These are phyloP conservation scores for Gymnosoma rotundatum DNA, from an alignment of 2,888 invertebrate genomes.

Conservation along the genomic window DNA sequence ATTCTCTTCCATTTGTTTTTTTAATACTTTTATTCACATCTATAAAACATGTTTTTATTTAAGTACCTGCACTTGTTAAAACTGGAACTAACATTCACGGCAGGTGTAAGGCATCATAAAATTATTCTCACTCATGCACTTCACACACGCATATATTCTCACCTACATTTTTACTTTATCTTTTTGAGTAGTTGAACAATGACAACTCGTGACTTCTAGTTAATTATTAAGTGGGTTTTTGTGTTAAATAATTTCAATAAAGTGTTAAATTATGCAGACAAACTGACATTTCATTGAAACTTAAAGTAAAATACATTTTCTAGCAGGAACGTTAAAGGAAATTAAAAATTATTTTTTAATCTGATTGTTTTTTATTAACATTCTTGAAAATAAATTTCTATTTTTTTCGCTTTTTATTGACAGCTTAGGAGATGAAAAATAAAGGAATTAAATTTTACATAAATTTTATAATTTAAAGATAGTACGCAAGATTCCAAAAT, in stretches of 20 bases:
- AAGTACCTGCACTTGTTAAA: constrained; percentile 5
- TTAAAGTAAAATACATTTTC: neutral
- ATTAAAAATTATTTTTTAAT: constrained; percentile 41
- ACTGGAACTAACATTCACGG: no score
- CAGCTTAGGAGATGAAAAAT: neutral
- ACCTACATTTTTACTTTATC: constrained; percentile 3
- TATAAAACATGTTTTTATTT: neutral
- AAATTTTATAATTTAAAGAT: no score
- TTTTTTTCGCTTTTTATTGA: neutral
- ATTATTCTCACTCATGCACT: constrained; percentile 18
- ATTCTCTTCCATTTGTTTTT: no score
- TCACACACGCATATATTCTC: neutral
- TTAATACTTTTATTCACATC: neutral
- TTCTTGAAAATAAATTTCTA: neutral
- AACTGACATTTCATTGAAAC: constrained; percentile 16
- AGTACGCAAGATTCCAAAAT: no score
- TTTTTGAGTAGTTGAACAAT: constrained; percentile 17
- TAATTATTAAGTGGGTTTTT: constrained; percentile 63
- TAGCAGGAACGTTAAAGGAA: constrained; percentile 1
- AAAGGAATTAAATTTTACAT: no score
- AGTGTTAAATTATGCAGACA: constrained; percentile 41
- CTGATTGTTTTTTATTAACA: constrained; percentile 31
- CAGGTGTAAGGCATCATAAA: constrained; percentile 20
- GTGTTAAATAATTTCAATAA: constrained; percentile 45
- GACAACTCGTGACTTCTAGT: constrained; percentile 60